These are phyloP conservation scores for Pseudorectes ferrugineus DNA, from an alignment of 2,113 vertebrate species.

Conservation along the genomic window DNA sequence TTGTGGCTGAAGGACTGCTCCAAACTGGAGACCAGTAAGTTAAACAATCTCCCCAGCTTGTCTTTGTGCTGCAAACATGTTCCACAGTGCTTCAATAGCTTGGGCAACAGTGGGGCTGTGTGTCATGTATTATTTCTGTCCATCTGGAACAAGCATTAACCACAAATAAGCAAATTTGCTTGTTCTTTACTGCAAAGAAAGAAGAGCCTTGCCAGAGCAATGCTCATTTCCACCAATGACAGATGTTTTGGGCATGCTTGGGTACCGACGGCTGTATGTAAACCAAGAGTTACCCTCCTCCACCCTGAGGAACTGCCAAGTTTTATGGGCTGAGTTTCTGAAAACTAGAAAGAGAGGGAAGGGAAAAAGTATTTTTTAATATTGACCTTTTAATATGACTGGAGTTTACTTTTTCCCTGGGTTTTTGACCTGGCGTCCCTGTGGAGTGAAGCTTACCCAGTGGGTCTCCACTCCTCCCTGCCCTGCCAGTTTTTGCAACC, in stretches of 20 bases:
- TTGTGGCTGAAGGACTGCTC: conserved; percentile 32
- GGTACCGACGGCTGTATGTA: not conserved
- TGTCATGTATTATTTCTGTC: conserved; percentile 43
- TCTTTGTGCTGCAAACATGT: conserved; percentile 42
- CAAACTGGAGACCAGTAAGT: conserved; percentile 50
- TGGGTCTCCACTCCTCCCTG: not conserved
- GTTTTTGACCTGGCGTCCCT: not conserved
- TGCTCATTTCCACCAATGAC: not conserved
- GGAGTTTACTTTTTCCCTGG: not conserved
- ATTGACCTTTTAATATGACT: not conserved
- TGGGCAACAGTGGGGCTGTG: not conserved
- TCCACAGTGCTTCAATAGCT: not conserved
- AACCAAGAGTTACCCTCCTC: not conserved
- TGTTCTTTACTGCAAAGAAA: conserved; percentile 35
- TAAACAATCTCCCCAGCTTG: conserved; percentile 55
- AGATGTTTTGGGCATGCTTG: conserved; percentile 14
- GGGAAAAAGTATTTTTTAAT: not conserved
- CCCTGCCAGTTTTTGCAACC: not conserved
- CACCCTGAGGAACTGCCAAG: not conserved
- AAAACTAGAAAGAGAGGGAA: not conserved
- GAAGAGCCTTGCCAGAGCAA: not conserved
- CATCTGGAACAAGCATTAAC: conserved; percentile 60
- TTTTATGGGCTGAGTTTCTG: not conserved
- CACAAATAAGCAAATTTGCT: conserved; percentile 51
- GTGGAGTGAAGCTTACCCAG: not conserved